Evolutionary conservation across 1,140 invertebrate genomes (phyloP).

Genomic region (Muscidifurax raptorellus): DNA sequence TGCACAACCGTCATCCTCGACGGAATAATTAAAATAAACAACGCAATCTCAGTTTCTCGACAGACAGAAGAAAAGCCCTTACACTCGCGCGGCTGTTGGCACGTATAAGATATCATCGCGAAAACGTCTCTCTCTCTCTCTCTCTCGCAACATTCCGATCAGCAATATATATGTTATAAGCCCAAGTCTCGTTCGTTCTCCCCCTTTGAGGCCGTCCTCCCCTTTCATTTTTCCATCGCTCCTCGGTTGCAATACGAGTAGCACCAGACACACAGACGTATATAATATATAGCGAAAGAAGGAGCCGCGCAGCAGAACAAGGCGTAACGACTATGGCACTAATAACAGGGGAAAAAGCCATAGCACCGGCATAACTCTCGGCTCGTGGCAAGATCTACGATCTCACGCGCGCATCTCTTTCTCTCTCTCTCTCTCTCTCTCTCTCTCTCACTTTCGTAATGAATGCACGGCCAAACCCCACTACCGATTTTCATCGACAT

Average conservation of each 20-base stretch:
- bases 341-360: conserved; percentile 55
- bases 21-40: no score
- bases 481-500: conserved; percentile 36
- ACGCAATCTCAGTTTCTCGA: no score
- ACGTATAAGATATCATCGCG: neutral
- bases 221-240: neutral
- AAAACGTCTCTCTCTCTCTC: neutral
- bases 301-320: neutral
- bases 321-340: conserved; percentile 41
- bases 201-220: neutral
- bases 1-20: no score
- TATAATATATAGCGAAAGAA: neutral
- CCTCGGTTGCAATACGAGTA: neutral
- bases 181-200: neutral
- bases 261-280: neutral
- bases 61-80: no score
- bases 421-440: no score
- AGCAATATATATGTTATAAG: neutral
- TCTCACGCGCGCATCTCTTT: conserved; percentile 53
- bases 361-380: conserved; percentile 52
- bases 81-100: no score
- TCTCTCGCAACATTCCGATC: neutral
- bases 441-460: conserved; percentile 44
- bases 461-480: conserved; percentile 34
- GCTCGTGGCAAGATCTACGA: conserved; percentile 57